phyloP scores from a whole-genome alignment of 2,888 invertebrate genomes.

The Barypeithes pellucidus region DNA sequence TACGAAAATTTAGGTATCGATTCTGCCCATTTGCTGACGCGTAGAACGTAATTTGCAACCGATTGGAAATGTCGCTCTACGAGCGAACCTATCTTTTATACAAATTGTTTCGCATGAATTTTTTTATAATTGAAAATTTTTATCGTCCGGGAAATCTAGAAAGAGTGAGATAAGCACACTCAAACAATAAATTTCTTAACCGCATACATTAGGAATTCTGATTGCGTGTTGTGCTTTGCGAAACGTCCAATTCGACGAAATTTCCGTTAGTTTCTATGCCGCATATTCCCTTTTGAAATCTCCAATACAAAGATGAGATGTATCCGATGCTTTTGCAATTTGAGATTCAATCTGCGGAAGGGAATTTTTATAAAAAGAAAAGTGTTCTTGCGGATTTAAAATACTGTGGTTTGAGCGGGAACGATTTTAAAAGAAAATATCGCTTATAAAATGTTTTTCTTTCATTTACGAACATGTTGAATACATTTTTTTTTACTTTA shows the following conservation, averaged over 20 bases:
- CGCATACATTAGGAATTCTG: conserved; percentile 1
- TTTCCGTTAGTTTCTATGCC: conserved; percentile 25
- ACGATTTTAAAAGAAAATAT: conserved; percentile 1
- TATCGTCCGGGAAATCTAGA: too few relatives aligned
- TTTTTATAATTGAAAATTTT: too few relatives aligned
- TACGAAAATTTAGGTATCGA: too few relatives aligned
- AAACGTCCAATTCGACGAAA: conserved; percentile 18
- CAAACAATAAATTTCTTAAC: background rate
- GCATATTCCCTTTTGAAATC: conserved; percentile 17
- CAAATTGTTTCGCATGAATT: too few relatives aligned
- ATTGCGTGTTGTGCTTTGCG: conserved; percentile 14
- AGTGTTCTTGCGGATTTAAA: conserved; percentile 18
- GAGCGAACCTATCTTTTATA: too few relatives aligned
- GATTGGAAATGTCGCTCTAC: too few relatives aligned
- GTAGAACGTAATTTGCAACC: too few relatives aligned
- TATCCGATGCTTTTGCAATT: conserved; percentile 18
- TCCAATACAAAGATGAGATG: conserved; percentile 18
- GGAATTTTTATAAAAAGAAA: conserved; percentile 16
- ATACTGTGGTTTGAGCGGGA: background rate
- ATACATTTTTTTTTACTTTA: too few relatives aligned
- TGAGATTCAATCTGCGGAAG: conserved; percentile 22
- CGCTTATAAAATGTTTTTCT: background rate
- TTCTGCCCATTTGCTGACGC: too few relatives aligned
- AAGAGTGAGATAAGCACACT: too few relatives aligned
- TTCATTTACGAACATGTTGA: too few relatives aligned